These are phyloP conservation scores for Eutolmus rufibarbis DNA, from an alignment of 2,888 invertebrate genomes.

Conservation along the genomic window DNA sequence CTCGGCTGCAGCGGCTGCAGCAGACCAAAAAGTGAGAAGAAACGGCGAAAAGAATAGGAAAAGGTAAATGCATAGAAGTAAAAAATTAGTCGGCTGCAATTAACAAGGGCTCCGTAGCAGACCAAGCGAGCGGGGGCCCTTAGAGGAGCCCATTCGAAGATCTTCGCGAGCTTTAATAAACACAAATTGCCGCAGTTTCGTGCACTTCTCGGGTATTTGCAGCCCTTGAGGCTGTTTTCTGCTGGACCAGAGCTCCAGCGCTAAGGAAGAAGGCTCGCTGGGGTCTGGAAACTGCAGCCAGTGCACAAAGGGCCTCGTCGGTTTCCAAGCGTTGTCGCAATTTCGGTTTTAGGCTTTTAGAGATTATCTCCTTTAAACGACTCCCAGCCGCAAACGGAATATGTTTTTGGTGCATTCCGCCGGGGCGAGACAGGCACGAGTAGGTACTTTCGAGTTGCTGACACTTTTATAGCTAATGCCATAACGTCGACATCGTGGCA, in stretches of 20 bases:
- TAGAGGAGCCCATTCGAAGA: not conserved
- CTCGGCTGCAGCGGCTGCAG: not conserved
- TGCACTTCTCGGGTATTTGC: not conserved
- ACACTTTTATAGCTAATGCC: not conserved
- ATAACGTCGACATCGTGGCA: not conserved
- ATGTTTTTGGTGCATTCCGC: not conserved
- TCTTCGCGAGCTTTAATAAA: not conserved
- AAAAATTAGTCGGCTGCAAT: constrained; percentile 5
- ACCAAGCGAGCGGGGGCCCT: not conserved
- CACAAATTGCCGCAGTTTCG: not conserved
- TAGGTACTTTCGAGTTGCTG: not conserved
- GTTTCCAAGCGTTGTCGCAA: not conserved
- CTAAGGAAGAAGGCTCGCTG: not conserved
- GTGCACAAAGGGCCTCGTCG: not conserved
- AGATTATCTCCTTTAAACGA: not conserved
- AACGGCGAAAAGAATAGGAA: not conserved
- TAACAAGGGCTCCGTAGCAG: not conserved
- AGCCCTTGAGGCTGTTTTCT: not conserved
- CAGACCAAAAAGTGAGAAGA: not conserved
- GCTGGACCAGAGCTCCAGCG: not conserved
- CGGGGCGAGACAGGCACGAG: not conserved
- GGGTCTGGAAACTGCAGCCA: no score
- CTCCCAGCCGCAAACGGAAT: not conserved
- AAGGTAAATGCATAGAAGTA: not conserved
- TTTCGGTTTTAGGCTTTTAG: not conserved